Evolutionary conservation across 2,888 invertebrate species (phyloP).

Genomic region (Epinotia ramella): DNA sequence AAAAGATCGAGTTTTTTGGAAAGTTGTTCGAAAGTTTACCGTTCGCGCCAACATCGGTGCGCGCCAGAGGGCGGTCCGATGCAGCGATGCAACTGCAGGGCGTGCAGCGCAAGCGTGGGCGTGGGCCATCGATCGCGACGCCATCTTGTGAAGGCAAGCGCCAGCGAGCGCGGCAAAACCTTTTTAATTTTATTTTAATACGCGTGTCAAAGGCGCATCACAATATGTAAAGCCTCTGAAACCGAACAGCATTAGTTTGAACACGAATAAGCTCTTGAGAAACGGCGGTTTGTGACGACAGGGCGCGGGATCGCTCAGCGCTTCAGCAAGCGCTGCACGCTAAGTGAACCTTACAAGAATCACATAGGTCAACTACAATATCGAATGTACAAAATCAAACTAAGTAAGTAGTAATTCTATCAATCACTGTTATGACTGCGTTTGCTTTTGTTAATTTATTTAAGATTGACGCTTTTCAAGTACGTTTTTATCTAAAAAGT

Average conservation of each 20-base stretch:
- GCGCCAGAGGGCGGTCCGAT: slow-evolving; percentile 63
- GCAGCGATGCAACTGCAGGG: slow-evolving; percentile 74
- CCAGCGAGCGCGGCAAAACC: slow-evolving; percentile 2
- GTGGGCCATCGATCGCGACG: slow-evolving; percentile 82
- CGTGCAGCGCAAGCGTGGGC: slow-evolving; percentile 80
- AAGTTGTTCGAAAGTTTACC: slow-evolving; percentile 26
- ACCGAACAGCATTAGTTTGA: slow-evolving; percentile 75
- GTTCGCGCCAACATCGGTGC: slow-evolving; percentile 33
- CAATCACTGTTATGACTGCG: too few relatives aligned
- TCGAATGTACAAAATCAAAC: not conserved
- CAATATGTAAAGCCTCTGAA: slow-evolving; percentile 65
- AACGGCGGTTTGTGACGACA: slow-evolving; percentile 69
- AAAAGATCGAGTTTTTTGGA: not conserved
- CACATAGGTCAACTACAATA: not conserved
- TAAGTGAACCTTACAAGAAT: not conserved
- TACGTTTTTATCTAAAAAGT: not conserved
- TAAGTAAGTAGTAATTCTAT: too few relatives aligned
- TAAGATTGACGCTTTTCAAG: not conserved
- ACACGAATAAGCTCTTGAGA: slow-evolving; percentile 81
- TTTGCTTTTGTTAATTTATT: too few relatives aligned
- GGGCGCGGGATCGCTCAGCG: slow-evolving; percentile 56
- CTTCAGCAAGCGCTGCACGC: slow-evolving; percentile 41
- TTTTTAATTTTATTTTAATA: slow-evolving; percentile 46
- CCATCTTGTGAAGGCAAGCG: slow-evolving; percentile 78
- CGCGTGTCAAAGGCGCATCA: slow-evolving; percentile 62